These are phyloP conservation scores for Drosophila falleni DNA, from an alignment of 2,888 invertebrate species.

Conservation along the genomic window DNA sequence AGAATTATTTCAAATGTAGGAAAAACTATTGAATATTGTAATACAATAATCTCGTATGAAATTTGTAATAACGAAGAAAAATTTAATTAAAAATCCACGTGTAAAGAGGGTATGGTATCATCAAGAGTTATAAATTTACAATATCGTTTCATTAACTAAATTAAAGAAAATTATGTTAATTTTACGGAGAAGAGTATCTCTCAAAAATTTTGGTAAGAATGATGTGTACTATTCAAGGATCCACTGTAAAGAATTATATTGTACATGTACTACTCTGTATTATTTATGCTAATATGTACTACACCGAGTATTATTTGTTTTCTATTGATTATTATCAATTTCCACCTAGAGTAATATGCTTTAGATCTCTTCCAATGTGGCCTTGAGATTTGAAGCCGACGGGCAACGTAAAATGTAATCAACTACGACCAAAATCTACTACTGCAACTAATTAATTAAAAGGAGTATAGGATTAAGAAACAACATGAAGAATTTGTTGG, in stretches of 20 bases:
- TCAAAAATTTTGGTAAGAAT: not conserved
- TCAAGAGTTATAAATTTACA: not conserved
- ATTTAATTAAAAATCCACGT: too few species aligned
- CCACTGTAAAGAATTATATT: constrained; percentile 44
- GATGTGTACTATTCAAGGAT: constrained; percentile 44
- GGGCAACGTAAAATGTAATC: constrained; percentile 71
- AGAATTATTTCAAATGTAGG: too few species aligned
- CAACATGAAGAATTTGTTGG: constrained; percentile 14
- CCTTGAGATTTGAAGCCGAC: constrained; percentile 56
- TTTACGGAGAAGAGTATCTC: not conserved
- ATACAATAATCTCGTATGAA: not conserved
- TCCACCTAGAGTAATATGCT: constrained; percentile 37
- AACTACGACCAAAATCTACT: constrained; percentile 50
- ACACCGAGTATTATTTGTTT: constrained; percentile 42
- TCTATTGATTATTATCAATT: constrained; percentile 47
- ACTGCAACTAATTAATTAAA: constrained; percentile 15
- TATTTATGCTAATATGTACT: constrained; percentile 48
- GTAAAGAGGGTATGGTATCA: not conserved
- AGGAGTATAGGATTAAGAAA: constrained; percentile 15
- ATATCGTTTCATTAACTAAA: not conserved
- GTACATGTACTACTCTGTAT: constrained; percentile 33
- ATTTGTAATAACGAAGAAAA: not conserved
- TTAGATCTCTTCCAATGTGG: constrained; percentile 30
- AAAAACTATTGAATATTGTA: too few species aligned
- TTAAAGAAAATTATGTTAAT: not conserved